Evolutionary conservation across 1,140 invertebrate genomes (phyloP), one percentile per base, ranked within the genome.

Genomic region (Laupala kohalensis): DNA sequence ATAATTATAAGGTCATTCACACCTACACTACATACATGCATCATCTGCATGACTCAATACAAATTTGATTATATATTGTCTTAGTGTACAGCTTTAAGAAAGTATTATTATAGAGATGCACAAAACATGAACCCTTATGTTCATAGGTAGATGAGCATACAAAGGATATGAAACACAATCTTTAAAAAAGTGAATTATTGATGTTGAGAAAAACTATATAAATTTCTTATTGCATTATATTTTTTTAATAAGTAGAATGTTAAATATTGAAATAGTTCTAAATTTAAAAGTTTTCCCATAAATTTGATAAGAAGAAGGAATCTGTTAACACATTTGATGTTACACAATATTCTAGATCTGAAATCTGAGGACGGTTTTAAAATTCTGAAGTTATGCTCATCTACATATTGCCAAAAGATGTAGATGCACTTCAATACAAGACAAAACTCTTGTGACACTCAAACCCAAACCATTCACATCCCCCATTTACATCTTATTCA

Each of bases 81-180:
- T 72, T 28, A 63, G 67, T 72, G 71, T 72, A 70, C 63, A 24
- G 69, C 69, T 70, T 70, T 70, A 70, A 62, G 26, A 70, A 63
- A 26, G 69, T 70, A 70, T 70, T 70, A 70, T 70, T 70, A 70
- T 25, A 24, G 63, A 70, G 69, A 30, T 70, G 69, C 69, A 70
- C 69, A 70, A 70, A 70, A 70, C 53, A 53, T 53, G 37, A 53
- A 53, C 69, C 67, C 28, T 23, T 68, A 30, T 53, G 26, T 70
- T 26, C 26, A 24, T 70, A 70, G n/a, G 69, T 70, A 70, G 69
- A 70, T 64, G 69, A 70, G 69, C 69, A 70, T 64, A 53, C 37
- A 53, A 19, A 53, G 37, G 37, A 53, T 13, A 53, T 13, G 37
- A 53, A 53, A 53, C n/a, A 63, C 64, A 66, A 66, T 25, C 26